Percentiles rank a stretch among this genome's conserved stretches.
Conservation (phyloP, 1,140 invertebrate genomes). For the Pantala flavescens region DNA sequence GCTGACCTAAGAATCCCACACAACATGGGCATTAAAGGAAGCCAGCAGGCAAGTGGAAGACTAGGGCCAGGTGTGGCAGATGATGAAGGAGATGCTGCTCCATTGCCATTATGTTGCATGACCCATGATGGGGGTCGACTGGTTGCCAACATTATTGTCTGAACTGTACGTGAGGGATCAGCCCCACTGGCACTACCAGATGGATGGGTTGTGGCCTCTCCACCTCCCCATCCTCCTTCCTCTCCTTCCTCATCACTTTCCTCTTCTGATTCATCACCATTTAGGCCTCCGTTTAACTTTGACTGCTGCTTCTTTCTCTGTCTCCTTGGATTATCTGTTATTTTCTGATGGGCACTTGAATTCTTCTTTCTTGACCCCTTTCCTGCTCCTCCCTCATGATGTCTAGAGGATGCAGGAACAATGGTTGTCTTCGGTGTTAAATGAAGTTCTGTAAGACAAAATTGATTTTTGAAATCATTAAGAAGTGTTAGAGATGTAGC, state of each 20-base stretch:
- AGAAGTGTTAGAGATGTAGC: too few relatives aligned
- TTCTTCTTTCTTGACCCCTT: neutral
- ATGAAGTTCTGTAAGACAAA: neutral
- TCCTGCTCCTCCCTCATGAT: neutral
- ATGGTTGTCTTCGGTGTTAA: neutral
- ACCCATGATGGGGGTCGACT: neutral
- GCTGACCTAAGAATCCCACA: neutral
- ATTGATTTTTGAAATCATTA: too few relatives aligned
- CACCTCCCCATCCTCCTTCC: neutral
- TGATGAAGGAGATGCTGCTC: neutral
- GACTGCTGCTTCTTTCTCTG: neutral
- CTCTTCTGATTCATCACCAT: neutral
- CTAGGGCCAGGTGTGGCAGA: neutral
- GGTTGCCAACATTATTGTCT: neutral
- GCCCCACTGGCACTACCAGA: neutral
- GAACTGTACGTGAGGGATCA: neutral
- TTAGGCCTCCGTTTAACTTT: neutral
- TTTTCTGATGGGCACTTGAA: neutral
- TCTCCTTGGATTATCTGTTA: neutral
- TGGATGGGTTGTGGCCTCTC: neutral
- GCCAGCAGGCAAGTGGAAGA: slow-evolving; percentile 6
- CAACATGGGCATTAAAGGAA: neutral
- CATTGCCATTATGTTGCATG: slow-evolving; percentile 1
- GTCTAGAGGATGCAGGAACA: neutral
- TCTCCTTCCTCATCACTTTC: neutral